Evolutionary conservation across 2,797 vertebrate species (phyloP).

Genomic region (Peromyscus melanophrys): DNA sequence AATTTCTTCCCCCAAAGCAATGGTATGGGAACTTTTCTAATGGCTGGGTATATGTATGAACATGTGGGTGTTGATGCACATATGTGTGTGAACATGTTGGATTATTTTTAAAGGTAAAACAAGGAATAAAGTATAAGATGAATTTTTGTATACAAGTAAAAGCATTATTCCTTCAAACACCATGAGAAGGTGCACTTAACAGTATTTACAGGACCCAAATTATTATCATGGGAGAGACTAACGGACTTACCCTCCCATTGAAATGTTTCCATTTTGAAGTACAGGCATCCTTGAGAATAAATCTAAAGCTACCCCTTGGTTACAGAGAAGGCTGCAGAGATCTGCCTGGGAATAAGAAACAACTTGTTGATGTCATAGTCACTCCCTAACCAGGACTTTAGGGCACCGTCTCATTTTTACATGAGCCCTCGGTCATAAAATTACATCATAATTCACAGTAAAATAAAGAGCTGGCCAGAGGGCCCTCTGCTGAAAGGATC

Average conservation of each 20-base stretch:
- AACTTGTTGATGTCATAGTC: not conserved
- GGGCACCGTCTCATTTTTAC: not conserved
- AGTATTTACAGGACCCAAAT: not conserved
- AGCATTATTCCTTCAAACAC: not conserved
- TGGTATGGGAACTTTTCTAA: not conserved
- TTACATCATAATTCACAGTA: not conserved
- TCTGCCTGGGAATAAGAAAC: slow-evolving; percentile 43
- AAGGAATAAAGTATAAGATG: not conserved
- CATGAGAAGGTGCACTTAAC: not conserved
- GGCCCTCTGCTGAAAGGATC: not conserved
- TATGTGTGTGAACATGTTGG: not conserved
- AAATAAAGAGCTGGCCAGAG: not conserved
- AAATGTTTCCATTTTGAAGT: not conserved
- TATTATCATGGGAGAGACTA: not conserved
- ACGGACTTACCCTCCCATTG: not conserved
- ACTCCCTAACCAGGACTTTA: not conserved
- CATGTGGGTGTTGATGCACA: not conserved
- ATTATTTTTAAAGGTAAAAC: not conserved
- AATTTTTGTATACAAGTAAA: not conserved
- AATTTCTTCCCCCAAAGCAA: not conserved
- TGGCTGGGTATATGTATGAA: not conserved
- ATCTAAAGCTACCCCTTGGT: not conserved
- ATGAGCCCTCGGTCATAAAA: not conserved
- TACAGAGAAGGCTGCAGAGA: not conserved
- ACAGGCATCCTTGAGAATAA: not conserved